Conservation (phyloP, 2,113 vertebrate species). For the Penelope pileata region DNA sequence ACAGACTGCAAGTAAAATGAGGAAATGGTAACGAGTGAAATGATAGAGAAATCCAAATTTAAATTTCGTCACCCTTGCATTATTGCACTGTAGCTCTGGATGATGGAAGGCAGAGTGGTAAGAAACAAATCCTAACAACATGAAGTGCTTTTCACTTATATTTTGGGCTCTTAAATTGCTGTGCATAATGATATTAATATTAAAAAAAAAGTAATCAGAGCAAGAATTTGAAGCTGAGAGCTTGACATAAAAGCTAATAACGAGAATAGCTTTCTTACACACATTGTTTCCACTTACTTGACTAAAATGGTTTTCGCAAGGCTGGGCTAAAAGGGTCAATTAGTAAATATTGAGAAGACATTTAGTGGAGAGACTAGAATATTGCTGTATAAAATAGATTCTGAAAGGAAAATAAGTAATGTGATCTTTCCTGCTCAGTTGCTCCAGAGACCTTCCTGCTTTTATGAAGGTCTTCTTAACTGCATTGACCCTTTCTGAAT, state of each 20-base stretch:
- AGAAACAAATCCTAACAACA: background rate
- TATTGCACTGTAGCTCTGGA: background rate
- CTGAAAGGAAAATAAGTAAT: background rate
- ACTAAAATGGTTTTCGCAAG: constrained; percentile 32
- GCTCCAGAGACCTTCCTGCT: background rate
- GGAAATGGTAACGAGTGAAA: background rate
- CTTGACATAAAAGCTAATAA: constrained; percentile 28
- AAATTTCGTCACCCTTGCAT: background rate
- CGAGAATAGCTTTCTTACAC: background rate
- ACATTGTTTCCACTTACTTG: background rate
- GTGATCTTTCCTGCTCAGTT: constrained; percentile 12
- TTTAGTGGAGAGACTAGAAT: constrained; percentile 29
- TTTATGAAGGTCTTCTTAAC: background rate
- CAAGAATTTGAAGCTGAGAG: background rate
- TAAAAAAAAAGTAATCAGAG: background rate
- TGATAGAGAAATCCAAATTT: background rate
- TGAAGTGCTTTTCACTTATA: background rate
- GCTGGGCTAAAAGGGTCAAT: constrained; percentile 23
- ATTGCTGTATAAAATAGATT: constrained; percentile 21
- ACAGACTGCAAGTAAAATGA: background rate
- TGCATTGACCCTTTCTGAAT: background rate
- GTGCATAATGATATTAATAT: constrained; percentile 2
- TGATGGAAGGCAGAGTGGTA: background rate
- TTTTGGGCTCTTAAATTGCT: constrained; percentile 20
- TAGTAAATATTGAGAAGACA: constrained; percentile 37